phyloP scores from a whole-genome alignment of 2,888 invertebrate genomes.

The Torymus tubicola region DNA sequence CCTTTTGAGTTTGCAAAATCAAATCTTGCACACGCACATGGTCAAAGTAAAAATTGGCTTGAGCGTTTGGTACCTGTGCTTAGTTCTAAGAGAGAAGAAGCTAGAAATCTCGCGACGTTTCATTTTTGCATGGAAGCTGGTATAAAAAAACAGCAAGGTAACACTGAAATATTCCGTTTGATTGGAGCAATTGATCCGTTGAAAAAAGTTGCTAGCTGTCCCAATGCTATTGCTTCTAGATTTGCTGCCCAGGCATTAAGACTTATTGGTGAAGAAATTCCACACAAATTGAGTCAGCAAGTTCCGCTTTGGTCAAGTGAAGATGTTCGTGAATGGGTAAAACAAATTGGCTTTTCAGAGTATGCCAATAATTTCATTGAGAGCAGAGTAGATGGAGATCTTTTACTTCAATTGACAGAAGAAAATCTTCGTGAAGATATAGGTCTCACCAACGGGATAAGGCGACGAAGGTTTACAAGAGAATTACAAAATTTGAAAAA shows the following conservation, averaged over 20 bases:
- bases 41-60: slow-evolving; percentile 97
- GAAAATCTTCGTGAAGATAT: slow-evolving; percentile 95
- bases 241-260: slow-evolving; percentile 95
- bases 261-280: slow-evolving; percentile 96
- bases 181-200: slow-evolving; percentile 97
- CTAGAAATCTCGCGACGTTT: slow-evolving; percentile 96
- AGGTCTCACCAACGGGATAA: slow-evolving; percentile 94
- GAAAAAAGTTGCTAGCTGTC: slow-evolving; percentile 97
- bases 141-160: slow-evolving; percentile 95
- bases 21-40: slow-evolving; percentile 94
- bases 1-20: slow-evolving; percentile 96
- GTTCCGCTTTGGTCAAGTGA: slow-evolving; percentile 98
- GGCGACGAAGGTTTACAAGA: slow-evolving; percentile 93
- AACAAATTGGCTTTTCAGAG: slow-evolving; percentile 95
- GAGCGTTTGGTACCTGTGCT: slow-evolving; percentile 94
- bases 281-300: slow-evolving; percentile 98
- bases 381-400: slow-evolving; percentile 97
- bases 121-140: slow-evolving; percentile 99
- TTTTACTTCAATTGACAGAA: slow-evolving; percentile 93
- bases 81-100: slow-evolving; percentile 96
- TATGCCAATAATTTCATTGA: slow-evolving; percentile 90
- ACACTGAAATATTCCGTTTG: slow-evolving; percentile 93
- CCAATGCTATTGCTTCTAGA: slow-evolving; percentile 97
- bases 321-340: slow-evolving; percentile 98
- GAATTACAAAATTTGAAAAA: slow-evolving; percentile 95